Conservation (phyloP, 1,140 invertebrate genomes). For the Papilio xuthus region DNA sequence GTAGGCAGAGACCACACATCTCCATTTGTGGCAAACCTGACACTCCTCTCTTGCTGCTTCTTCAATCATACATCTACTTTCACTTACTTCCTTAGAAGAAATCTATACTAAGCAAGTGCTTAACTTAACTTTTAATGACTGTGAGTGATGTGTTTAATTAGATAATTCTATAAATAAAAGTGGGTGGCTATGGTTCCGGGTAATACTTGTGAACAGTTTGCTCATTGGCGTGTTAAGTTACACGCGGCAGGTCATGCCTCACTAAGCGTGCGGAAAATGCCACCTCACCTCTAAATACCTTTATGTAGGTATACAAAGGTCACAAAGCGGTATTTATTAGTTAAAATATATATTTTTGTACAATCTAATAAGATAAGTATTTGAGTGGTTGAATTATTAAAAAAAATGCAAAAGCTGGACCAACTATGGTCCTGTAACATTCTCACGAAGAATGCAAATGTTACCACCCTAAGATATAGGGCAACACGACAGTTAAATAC, state of each 20-base stretch:
- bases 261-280: background rate
- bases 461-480: too few relatives aligned
- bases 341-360: background rate
- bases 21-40: too few relatives aligned
- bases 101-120: background rate
- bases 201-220: conserved; percentile 16
- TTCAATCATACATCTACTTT: too few relatives aligned
- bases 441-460: too few relatives aligned
- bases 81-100: background rate
- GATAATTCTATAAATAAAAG: background rate
- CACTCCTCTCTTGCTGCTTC: too few relatives aligned
- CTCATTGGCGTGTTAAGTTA: background rate
- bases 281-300: background rate
- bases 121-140: too few relatives aligned
- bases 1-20: too few relatives aligned
- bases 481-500: too few relatives aligned
- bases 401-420: background rate
- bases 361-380: background rate
- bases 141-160: background rate
- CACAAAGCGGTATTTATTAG: background rate
- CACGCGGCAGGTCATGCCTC: background rate
- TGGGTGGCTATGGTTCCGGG: background rate
- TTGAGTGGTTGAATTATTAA: too few relatives aligned
- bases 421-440: too few relatives aligned
- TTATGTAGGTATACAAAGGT: background rate